Evolutionary conservation across 2,113 vertebrate species (phyloP).

Genomic region (Sebastes schlegelii): DNA sequence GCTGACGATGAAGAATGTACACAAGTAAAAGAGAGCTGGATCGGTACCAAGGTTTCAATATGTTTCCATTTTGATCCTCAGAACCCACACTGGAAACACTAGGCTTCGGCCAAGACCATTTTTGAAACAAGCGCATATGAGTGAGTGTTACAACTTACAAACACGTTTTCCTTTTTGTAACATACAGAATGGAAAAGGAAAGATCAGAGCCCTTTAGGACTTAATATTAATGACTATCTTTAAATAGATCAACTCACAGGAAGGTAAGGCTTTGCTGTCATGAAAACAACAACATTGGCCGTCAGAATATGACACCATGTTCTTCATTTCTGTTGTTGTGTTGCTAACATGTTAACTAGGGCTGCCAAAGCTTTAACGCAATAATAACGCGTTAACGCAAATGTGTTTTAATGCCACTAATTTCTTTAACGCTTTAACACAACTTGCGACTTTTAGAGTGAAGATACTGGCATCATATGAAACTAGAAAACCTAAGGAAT

Average conservation of each 20-base stretch:
- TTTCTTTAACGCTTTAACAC: too few relatives aligned
- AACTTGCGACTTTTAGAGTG: too few relatives aligned
- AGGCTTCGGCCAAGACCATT: conserved; percentile 70
- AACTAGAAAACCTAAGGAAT: too few relatives aligned
- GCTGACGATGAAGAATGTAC: conserved; percentile 75
- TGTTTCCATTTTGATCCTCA: conserved; percentile 80
- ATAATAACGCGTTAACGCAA: too few relatives aligned
- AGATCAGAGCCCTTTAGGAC: conserved; percentile 41
- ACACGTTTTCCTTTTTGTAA: conserved; percentile 67
- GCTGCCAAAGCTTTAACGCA: too few relatives aligned
- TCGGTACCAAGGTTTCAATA: conserved; percentile 65
- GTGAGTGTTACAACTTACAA: conserved; percentile 72
- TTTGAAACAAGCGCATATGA: conserved; percentile 74
- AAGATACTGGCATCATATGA: too few relatives aligned
- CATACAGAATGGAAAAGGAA: conserved; percentile 64
- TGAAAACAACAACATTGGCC: conserved; percentile 13
- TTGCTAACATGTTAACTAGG: not conserved
- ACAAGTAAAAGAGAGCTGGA: conserved; percentile 74
- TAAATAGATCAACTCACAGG: conserved; percentile 51
- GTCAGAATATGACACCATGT: not conserved
- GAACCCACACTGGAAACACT: conserved; percentile 78
- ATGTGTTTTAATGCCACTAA: too few relatives aligned
- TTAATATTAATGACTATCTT: conserved; percentile 48
- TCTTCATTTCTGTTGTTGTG: not conserved
- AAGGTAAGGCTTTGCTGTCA: conserved; percentile 11